phyloP scores from a whole-genome alignment of 2,113 vertebrate genomes.

The Cettia cetti region DNA sequence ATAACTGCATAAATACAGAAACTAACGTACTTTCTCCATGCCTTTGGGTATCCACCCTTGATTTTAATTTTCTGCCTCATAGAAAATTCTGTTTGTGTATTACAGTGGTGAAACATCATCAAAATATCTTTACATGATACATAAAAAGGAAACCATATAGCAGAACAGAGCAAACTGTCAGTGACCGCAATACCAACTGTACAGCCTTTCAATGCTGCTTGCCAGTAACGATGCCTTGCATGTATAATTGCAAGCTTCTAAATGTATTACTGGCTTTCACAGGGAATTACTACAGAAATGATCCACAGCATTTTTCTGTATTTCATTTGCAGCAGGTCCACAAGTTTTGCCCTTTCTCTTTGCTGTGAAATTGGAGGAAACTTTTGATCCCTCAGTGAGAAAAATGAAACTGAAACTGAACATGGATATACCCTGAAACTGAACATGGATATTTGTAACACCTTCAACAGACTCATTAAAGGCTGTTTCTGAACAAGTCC shows the following conservation, averaged over 20 bases:
- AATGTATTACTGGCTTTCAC: conserved; percentile 22
- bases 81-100: conserved; percentile 35
- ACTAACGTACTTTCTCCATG: conserved; percentile 32
- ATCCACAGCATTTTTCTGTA: background rate
- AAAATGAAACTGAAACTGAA: background rate
- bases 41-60: conserved; percentile 54
- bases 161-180: conserved; percentile 28
- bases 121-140: conserved; percentile 10
- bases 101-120: conserved; percentile 18
- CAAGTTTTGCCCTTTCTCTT: background rate
- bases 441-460: background rate
- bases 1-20: conserved; percentile 54
- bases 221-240: background rate
- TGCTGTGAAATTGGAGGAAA: background rate
- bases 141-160: conserved; percentile 21
- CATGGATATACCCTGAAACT: background rate
- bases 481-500: background rate
- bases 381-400: background rate
- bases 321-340: background rate
- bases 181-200: conserved; percentile 4
- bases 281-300: conserved; percentile 8
- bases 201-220: conserved; percentile 8
- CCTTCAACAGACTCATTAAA: background rate
- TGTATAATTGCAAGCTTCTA: background rate
- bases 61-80: conserved; percentile 54